Base-by-base conservation (phyloP, 2,797 vertebrate genomes). In the Paedocypris micromegethes region DNA sequence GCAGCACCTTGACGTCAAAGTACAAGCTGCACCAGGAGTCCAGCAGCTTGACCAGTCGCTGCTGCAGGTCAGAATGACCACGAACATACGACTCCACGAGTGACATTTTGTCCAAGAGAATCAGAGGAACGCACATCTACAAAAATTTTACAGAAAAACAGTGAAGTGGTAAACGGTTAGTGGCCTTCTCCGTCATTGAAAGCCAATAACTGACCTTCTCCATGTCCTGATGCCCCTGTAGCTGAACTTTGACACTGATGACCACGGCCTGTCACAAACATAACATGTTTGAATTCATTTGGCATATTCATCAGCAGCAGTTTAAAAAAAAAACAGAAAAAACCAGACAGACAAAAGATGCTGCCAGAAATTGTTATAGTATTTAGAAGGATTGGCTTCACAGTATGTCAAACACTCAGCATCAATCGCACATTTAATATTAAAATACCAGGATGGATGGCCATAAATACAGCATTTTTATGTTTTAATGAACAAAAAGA, bases 71-170 rank as follows among this genome's bases (percentile, higher is more conserved):
- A 2, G 46, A 72, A 72, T 85, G 71, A 41, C 82, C 86, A 2
- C 68, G 65, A 49, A 91, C 89, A 6, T 75, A 90, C 0, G 80
- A 70, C 81, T 91, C 89, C 0, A 77, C 89, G 66, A 89, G 23
- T 0, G 82, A 8, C 56, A 90, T 44, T 72, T 88, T 90, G 57
- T 89, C 87, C 74, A 86, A 83, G 48, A 90, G 67, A 63, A 91
- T 87, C 2, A 91, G 79, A 0, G 90, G 89, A 0, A 88, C 66
- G 50, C 89, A 90, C 53, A 90, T 80, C 90, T 91, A 52, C 6
- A 71, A 5, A 62, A 6, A 61, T 6, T n/a, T 1, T 2, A 39
- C 5, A 54, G 45, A 50, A 58, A 51, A 9, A 49, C 5, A 0
- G 40, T 7, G 2, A 8, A 9, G 39, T 43, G 23, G 39, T 2